Conservation (phyloP, 2,888 invertebrate species). For the Drosophila mercatorum region DNA sequence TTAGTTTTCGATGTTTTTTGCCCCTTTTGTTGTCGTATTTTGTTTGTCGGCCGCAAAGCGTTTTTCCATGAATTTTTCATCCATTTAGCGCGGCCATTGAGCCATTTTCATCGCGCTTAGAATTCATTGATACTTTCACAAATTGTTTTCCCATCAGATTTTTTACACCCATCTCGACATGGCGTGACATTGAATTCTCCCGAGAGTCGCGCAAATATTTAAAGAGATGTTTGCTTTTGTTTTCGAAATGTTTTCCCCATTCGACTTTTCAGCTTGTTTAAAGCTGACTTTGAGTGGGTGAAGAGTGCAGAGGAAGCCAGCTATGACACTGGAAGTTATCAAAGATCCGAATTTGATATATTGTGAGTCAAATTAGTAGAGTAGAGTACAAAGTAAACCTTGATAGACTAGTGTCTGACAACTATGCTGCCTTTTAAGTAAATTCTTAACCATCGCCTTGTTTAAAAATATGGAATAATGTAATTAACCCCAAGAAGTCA, state of each 20-base stretch:
- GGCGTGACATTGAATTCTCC: conserved; percentile 59
- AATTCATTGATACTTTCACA: conserved; percentile 75
- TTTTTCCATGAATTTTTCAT: conserved; percentile 75
- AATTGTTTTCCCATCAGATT: conserved; percentile 55
- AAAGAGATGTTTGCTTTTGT: conserved; percentile 1
- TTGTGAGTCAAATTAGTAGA: not conserved
- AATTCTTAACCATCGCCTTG: too few relatives aligned
- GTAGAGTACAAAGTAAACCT: too few relatives aligned
- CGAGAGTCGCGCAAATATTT: conserved; percentile 16
- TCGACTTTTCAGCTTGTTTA: not conserved
- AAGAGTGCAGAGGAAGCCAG: too few relatives aligned
- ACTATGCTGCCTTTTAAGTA: too few relatives aligned
- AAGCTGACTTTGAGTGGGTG: not conserved
- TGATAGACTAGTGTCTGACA: too few relatives aligned
- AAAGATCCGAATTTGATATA: not conserved
- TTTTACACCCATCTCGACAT: conserved; percentile 24
- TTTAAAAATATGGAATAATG: too few relatives aligned
- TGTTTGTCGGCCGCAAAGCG: conserved; percentile 68
- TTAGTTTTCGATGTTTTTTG: conserved; percentile 14
- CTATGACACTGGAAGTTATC: not conserved
- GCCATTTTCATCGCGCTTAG: conserved; percentile 73
- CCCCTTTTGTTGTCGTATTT: conserved; percentile 31
- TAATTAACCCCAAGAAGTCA: too few relatives aligned
- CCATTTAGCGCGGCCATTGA: conserved; percentile 69
- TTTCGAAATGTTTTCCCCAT: not conserved